Conservation (phyloP, 1,140 invertebrate species). For the Augochlora pura region DNA sequence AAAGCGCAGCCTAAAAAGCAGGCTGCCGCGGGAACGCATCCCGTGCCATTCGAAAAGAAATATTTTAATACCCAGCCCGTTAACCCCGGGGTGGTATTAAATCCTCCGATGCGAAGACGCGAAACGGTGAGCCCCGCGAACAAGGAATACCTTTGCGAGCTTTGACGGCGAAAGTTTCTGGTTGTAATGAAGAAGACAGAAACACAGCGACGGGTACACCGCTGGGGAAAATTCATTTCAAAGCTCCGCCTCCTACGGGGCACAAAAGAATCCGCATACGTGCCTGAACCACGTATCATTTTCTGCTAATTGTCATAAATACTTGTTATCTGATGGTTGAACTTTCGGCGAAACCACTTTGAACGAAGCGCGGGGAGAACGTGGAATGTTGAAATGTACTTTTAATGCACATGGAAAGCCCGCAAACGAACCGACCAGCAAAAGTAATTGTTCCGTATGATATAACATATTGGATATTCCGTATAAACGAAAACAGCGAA, state of each 20-base stretch:
- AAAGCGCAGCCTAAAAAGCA: constrained; percentile 14
- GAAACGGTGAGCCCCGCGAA: constrained; percentile 13
- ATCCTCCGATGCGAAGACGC: constrained; percentile 36
- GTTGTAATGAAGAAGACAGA: constrained; percentile 20
- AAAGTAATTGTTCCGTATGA: no score
- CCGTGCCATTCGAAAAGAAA: constrained; percentile 34
- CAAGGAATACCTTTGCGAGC: constrained; percentile 15
- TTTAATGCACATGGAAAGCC: no score
- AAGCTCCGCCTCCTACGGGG: neutral
- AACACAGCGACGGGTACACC: constrained; percentile 15
- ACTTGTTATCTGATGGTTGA: no score
- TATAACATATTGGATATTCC: no score
- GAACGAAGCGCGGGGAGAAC: no score
- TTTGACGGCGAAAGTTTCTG: constrained; percentile 32
- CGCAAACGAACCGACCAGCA: no score
- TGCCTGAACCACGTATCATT: neutral
- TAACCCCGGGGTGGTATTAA: constrained; percentile 34
- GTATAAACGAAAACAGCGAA: no score
- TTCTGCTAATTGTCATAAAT: neutral
- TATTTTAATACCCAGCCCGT: constrained; percentile 34
- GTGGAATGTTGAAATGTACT: no score
- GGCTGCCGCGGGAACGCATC: constrained; percentile 24
- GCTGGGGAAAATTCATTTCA: constrained; percentile 22
- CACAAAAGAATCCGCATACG: neutral
- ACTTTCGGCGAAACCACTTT: no score